Percentiles rank a stretch among this genome's conserved stretches.
Conservation (phyloP, 2,113 vertebrate genomes). For the Erythrolamprus reginae region DNA sequence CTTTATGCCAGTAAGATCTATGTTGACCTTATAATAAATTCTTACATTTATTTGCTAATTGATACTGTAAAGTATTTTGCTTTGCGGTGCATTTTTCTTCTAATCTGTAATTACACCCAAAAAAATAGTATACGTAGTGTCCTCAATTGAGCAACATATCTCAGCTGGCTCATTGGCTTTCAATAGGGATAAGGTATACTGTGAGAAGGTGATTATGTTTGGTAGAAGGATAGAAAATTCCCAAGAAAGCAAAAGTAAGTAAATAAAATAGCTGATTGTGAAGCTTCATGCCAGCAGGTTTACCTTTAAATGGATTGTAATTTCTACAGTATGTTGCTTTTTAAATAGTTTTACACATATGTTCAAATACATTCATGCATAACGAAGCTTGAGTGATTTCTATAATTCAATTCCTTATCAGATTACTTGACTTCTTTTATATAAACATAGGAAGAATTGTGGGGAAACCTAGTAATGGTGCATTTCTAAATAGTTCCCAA, state of each 20-base stretch:
- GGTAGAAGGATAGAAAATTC: neutral
- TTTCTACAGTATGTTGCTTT: neutral
- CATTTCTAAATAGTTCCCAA: neutral
- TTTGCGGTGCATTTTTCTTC: neutral
- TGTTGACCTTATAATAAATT: neutral
- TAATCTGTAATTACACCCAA: neutral
- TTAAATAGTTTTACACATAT: neutral
- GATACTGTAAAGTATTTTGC: neutral
- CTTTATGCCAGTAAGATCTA: neutral
- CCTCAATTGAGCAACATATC: neutral
- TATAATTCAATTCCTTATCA: neutral
- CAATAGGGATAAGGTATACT: neutral
- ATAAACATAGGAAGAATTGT: neutral
- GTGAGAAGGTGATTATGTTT: neutral
- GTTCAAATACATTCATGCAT: neutral
- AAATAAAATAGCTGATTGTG: neutral
- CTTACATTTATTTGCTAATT: neutral
- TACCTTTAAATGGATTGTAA: neutral
- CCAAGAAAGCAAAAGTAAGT: neutral
- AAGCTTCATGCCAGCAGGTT: neutral
- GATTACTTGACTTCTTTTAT: neutral
- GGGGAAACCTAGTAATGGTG: neutral
- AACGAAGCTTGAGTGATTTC: neutral
- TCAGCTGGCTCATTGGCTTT: neutral
- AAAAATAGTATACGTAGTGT: neutral